Percentiles rank a stretch among this genome's conserved stretches.
Evolutionary conservation across 2,888 invertebrate genomes (phyloP).

Genomic region (Heliconius ethilla): DNA sequence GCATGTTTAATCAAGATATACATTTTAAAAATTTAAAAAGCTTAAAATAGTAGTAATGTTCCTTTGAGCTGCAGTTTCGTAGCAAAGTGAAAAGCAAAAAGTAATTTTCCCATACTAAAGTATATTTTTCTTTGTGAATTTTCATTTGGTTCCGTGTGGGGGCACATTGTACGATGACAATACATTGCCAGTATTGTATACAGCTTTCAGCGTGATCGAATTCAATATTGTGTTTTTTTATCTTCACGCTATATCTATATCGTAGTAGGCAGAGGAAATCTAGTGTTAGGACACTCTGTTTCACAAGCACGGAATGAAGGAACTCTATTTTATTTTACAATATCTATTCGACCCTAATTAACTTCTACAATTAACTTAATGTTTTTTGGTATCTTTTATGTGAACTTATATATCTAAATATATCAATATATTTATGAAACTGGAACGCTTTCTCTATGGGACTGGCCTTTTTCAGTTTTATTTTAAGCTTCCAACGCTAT

Average conservation of each 20-base stretch:
- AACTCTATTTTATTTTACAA: too few relatives aligned
- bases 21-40: neutral
- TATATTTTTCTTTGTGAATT: constrained; percentile 32
- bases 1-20: constrained; percentile 10
- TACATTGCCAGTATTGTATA: constrained; percentile 34
- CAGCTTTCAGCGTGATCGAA: constrained; percentile 32
- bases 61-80: constrained; percentile 24
- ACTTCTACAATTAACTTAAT: neutral
- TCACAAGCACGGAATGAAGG: too few relatives aligned
- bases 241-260: too few relatives aligned
- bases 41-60: constrained; percentile 19
- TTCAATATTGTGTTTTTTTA: constrained; percentile 32
- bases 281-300: too few relatives aligned
- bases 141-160: constrained; percentile 1
- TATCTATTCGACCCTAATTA: too few relatives aligned
- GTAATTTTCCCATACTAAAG: constrained; percentile 19
- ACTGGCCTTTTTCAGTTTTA: constrained; percentile 4
- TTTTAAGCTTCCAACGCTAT: neutral
- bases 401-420: neutral
- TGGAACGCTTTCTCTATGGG: neutral
- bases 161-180: constrained; percentile 19
- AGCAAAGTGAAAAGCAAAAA: constrained; percentile 25
- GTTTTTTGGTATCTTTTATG: too few relatives aligned
- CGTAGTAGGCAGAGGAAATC: too few relatives aligned
- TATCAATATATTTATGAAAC: neutral